These are phyloP conservation scores for Liparis tanakae DNA, from an alignment of 2,797 vertebrate genomes.

Conservation along the genomic window DNA sequence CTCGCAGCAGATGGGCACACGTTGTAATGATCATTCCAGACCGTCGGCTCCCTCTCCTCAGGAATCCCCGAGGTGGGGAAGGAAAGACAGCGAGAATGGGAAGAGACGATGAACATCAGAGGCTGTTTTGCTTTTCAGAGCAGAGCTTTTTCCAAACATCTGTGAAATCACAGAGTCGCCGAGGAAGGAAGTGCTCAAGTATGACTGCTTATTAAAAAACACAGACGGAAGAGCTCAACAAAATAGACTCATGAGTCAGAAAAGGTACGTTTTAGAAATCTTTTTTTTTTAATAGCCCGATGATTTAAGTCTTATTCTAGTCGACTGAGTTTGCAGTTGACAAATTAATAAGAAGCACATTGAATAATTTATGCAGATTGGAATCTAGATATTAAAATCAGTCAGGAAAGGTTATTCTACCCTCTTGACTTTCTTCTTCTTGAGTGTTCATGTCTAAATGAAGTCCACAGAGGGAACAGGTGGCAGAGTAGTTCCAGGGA, in stretches of 20 bases:
- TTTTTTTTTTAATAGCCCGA: not conserved
- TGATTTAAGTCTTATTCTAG: not conserved
- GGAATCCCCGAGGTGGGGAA: constrained; percentile 64
- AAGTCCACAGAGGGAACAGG: constrained; percentile 40
- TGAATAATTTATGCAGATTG: not conserved
- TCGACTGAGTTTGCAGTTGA: not conserved
- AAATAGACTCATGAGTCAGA: not conserved
- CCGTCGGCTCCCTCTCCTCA: constrained; percentile 48
- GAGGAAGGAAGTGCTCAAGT: constrained; percentile 36
- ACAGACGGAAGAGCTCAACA: constrained; percentile 41
- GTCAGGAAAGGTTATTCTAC: not conserved
- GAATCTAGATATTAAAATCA: not conserved
- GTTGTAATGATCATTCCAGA: constrained; percentile 77
- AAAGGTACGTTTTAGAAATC: constrained; percentile 5
- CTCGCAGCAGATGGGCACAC: constrained; percentile 48
- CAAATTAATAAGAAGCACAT: not conserved
- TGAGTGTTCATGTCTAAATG: not conserved
- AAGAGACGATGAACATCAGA: constrained; percentile 65
- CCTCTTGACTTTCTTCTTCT: not conserved
- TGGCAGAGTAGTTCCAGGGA: constrained; percentile 46
- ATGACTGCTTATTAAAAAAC: constrained; percentile 64
- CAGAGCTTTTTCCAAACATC: constrained; percentile 65
- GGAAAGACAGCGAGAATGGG: constrained; percentile 31
- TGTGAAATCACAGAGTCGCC: constrained; percentile 71
- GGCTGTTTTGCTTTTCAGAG: constrained; percentile 56